Conservation (phyloP, 2,888 invertebrate species). For the Melolontha melolontha region DNA sequence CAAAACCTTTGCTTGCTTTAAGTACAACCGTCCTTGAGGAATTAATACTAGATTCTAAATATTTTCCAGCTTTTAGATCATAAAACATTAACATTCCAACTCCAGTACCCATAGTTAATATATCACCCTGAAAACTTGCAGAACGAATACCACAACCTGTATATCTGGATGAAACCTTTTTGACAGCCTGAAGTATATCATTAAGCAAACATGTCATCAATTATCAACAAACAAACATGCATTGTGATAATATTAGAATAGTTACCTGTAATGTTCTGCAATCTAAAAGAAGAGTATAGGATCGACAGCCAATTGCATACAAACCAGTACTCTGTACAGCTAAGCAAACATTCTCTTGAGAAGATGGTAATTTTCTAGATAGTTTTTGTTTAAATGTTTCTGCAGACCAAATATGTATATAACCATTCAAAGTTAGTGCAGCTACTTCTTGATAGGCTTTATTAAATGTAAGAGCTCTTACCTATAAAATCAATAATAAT, state of each 20-base stretch:
- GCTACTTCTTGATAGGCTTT: conserved; percentile 88
- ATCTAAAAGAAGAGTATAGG: conserved; percentile 90
- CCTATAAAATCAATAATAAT: conserved; percentile 64
- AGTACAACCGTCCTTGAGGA: conserved; percentile 88
- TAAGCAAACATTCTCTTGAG: conserved; percentile 93
- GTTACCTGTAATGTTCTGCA: conserved; percentile 84
- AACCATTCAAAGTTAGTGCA: conserved; percentile 91
- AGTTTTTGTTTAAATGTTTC: conserved; percentile 90
- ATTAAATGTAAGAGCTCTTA: conserved; percentile 89
- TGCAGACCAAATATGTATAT: conserved; percentile 94
- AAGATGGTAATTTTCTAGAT: conserved; percentile 87
- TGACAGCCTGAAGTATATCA: conserved; percentile 69
- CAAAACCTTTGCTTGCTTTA: conserved; percentile 89
- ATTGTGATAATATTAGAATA: conserved; percentile 45
- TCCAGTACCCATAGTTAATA: conserved; percentile 94
- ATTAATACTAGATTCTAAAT: conserved; percentile 90
- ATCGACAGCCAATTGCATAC: conserved; percentile 95
- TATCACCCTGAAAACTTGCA: conserved; percentile 89
- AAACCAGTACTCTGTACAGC: conserved; percentile 87
- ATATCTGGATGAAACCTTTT: conserved; percentile 86
- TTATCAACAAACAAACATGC: not conserved
- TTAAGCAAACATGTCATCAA: too few relatives aligned
- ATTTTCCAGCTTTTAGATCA: conserved; percentile 91
- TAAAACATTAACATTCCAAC: conserved; percentile 93
- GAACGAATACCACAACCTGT: conserved; percentile 94